Percentiles rank a stretch among this genome's conserved stretches.
Evolutionary conservation across 1,140 invertebrate species (phyloP).

Genomic region (Drosophila serrata): DNA sequence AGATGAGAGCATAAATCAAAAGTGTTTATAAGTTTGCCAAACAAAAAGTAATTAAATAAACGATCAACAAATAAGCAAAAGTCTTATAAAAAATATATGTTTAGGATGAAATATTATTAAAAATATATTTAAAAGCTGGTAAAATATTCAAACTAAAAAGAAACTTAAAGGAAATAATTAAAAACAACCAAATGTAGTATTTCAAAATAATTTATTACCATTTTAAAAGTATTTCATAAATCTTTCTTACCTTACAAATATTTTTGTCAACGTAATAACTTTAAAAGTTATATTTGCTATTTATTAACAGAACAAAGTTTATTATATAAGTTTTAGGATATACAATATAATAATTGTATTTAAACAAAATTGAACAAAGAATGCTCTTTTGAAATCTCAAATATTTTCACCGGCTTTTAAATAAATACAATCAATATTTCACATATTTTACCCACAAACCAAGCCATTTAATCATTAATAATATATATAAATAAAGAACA

Average conservation of each 20-base stretch:
- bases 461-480: slow-evolving; percentile 5
- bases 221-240: background rate
- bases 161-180: background rate
- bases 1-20: slow-evolving; percentile 10
- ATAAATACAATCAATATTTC: slow-evolving; percentile 10
- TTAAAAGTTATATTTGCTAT: background rate
- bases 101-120: background rate
- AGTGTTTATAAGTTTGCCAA: slow-evolving; percentile 24
- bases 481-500: background rate
- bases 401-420: background rate
- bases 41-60: slow-evolving; percentile 11
- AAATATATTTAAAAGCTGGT: background rate
- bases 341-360: too few relatives aligned
- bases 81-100: background rate
- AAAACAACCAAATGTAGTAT: background rate
- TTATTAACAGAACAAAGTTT: background rate
- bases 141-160: background rate
- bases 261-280: background rate
- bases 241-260: background rate
- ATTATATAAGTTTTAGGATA: background rate
- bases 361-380: too few relatives aligned
- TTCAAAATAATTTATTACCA: background rate
- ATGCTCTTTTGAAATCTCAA: background rate
- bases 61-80: slow-evolving; percentile 10
- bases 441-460: background rate